Evolutionary conservation across 2,113 vertebrate genomes (phyloP).

Genomic region (Carettochelys insculpta): DNA sequence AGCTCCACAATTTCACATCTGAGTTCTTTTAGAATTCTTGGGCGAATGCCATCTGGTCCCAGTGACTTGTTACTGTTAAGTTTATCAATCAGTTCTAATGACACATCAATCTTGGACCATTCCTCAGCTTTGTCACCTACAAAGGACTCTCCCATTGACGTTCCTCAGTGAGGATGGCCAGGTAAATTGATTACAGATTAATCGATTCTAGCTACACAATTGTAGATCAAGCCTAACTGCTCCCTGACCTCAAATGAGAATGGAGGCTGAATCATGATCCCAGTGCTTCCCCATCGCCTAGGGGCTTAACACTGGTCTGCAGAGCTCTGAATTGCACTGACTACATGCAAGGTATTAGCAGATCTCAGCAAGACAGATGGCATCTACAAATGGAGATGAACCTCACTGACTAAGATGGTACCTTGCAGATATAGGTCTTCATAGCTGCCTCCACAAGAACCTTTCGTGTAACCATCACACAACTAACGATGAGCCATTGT

Average conservation of each 20-base stretch:
- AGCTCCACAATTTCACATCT: no score
- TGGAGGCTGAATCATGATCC: not conserved
- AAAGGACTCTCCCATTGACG: no score
- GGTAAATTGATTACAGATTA: no score
- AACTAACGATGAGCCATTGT: not conserved
- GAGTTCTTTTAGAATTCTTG: no score
- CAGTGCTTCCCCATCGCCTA: not conserved
- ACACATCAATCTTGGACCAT: no score
- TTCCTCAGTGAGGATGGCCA: no score
- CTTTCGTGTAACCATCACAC: not conserved
- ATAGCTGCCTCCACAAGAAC: not conserved
- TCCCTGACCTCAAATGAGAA: not conserved
- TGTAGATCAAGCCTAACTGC: no score
- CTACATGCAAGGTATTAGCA: not conserved
- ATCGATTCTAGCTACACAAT: no score
- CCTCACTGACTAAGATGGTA: not conserved
- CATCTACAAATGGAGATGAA: not conserved
- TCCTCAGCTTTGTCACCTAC: no score
- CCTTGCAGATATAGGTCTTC: not conserved
- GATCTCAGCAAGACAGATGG: not conserved
- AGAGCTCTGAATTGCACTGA: not conserved
- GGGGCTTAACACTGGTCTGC: not conserved
- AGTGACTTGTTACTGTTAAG: no score
- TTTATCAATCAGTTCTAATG: no score
- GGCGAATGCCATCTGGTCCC: no score